A percentile compares a stretch with the other conserved stretches of the same genome.
Evolutionary conservation across 2,888 invertebrate species (phyloP).

Genomic region (Epinotia brunnichana): DNA sequence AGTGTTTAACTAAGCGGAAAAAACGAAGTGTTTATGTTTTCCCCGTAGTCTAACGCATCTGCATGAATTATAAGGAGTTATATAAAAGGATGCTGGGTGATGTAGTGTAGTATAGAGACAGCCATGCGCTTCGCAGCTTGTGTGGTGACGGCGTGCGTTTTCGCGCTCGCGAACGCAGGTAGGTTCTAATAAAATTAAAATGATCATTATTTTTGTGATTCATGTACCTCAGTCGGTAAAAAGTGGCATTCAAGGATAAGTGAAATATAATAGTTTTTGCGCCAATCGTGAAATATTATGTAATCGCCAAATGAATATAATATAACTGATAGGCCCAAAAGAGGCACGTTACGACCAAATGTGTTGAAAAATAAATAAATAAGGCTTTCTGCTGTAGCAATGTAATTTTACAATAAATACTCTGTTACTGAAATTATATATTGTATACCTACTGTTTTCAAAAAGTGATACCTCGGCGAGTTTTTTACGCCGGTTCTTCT

Average conservation of each 20-base stretch:
- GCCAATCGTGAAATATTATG: too few species aligned
- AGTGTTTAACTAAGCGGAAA: constrained; percentile 3
- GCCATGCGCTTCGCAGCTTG: constrained; percentile 64
- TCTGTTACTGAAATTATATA: too few species aligned
- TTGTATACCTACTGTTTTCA: too few species aligned
- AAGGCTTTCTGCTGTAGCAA: too few species aligned
- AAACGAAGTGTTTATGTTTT: constrained; percentile 56
- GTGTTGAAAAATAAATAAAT: too few species aligned
- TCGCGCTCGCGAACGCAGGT: constrained; percentile 54
- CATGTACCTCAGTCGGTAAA: neutral
- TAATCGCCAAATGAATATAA: too few species aligned
- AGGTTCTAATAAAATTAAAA: constrained; percentile 21
- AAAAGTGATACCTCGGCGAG: too few species aligned
- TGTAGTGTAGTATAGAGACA: constrained; percentile 50
- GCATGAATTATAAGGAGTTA: constrained; percentile 60
- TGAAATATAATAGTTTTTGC: neutral
- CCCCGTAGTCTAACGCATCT: constrained; percentile 61
- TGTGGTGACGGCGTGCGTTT: constrained; percentile 51
- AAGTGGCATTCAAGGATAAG: neutral
- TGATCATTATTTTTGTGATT: neutral
- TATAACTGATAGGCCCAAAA: too few species aligned
- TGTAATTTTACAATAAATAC: too few species aligned
- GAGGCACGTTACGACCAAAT: too few species aligned
- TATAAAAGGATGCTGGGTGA: constrained; percentile 72
- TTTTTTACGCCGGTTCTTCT: too few species aligned